These are phyloP conservation scores for Rhea pennata DNA, from an alignment of 2,113 vertebrate genomes.

Conservation along the genomic window DNA sequence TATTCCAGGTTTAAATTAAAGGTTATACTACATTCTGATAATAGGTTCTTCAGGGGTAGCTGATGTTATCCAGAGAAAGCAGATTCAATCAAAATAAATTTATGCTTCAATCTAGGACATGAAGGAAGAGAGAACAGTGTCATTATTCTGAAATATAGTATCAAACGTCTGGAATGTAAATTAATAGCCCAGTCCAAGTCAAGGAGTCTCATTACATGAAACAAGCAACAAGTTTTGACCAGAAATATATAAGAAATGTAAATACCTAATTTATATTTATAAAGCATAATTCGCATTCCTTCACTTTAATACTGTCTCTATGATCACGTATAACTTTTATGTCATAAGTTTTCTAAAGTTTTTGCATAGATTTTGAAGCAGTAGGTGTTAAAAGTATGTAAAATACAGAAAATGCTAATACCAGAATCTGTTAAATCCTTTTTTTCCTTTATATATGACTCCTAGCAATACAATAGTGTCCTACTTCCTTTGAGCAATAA, in stretches of 20 bases:
- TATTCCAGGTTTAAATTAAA: not conserved
- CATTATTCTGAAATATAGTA: conserved; percentile 16
- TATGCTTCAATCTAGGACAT: not conserved
- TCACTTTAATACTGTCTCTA: not conserved
- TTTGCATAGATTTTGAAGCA: not conserved
- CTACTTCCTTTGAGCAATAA: not conserved
- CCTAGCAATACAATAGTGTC: not conserved
- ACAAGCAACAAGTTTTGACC: not conserved
- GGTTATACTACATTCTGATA: not conserved
- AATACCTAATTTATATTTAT: not conserved
- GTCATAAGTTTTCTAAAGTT: not conserved
- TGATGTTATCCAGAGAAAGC: not conserved
- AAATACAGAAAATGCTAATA: not conserved
- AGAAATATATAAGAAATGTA: not conserved
- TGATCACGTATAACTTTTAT: not conserved
- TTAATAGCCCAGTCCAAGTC: not conserved
- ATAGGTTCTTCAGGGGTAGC: not conserved
- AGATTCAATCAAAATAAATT: not conserved
- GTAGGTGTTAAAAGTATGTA: not conserved
- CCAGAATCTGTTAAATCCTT: not conserved
- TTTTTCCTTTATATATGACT: not conserved
- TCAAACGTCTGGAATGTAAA: conserved; percentile 3
- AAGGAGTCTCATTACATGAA: not conserved
- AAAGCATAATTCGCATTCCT: not conserved
- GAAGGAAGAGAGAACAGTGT: not conserved